Evolutionary conservation across 2,113 vertebrate genomes (phyloP), one percentile per base, ranked within the genome.

Genomic region (Barnardius zonarius): DNA sequence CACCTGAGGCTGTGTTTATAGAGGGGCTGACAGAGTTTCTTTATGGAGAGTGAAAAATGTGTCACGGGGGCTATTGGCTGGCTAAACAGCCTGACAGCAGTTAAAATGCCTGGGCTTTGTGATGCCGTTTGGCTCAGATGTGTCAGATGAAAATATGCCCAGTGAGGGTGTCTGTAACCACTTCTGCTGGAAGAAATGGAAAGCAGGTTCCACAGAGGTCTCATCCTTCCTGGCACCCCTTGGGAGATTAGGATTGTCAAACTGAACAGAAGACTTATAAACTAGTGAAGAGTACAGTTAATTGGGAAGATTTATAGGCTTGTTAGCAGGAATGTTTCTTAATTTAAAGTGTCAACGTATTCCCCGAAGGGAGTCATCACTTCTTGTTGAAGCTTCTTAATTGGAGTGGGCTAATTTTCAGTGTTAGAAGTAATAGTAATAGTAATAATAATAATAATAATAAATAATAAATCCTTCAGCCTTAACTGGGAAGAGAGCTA

Each of bases 261-360:
- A 97, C 73, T 97, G 96, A 97, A 97, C 89, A 91, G 92, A 73
- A 93, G 90, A 84, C 83, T 97, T 83, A 82, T 97, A 97, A 97
- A 95, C 90, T 89, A 73, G 95, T 94, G 85, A 85, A 92, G 95
- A 92, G 83, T 62, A 93, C 48, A 90, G 93, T 95, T 98, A 97
- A 98, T 97, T 97, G 96, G 88, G 91, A 97, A 97, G 96, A 97
- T 98, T 97, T 97, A 97, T 96, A 85, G 93, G 55, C 86, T 96
- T 97, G 64, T 97, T 97, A 97, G 88, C 73, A 90, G 91, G 83
- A 96, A 96, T 92, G 66, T 94, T 90, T 97, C 82, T 96, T 97
- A 97, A 97, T 96, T 95, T 95, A 93, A 98, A 97, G 97, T 97
- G 97, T 97, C 92, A 95, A 44, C 86, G 64, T 73, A 85, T 88